Evolutionary conservation across 2,888 invertebrate species (phyloP).

Genomic region (Macrosiphum euphorbiae): DNA sequence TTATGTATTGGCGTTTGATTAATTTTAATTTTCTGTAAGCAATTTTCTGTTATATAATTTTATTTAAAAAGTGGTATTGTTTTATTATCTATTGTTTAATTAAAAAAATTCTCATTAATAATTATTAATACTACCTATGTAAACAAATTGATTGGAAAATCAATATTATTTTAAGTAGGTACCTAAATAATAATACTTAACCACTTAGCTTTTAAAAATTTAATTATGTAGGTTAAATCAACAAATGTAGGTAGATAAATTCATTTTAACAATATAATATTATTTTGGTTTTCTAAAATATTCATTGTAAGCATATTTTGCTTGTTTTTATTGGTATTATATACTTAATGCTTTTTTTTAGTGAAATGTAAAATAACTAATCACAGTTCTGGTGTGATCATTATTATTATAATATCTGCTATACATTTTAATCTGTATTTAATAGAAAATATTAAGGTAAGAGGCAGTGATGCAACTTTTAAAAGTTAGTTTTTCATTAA

Average conservation of each 20-base stretch:
- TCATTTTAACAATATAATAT: neutral
- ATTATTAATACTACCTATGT: neutral
- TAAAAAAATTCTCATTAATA: neutral
- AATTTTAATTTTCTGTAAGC: neutral
- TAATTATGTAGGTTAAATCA: neutral
- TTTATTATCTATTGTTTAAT: neutral
- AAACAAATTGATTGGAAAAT: neutral
- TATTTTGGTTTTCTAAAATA: neutral
- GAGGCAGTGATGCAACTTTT: neutral
- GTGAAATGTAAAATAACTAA: neutral
- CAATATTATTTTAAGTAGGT: neutral
- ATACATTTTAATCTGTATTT: neutral
- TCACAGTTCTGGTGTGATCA: neutral
- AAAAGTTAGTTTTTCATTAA: neutral
- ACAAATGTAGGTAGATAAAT: neutral
- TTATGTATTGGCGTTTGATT: neutral
- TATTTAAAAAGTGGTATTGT: neutral
- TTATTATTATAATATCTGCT: neutral
- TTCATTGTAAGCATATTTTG: neutral
- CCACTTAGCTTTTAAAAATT: neutral
- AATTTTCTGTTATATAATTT: neutral
- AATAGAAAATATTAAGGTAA: neutral
- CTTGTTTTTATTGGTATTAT: neutral
- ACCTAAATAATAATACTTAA: neutral
- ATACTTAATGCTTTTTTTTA: neutral